Conservation (phyloP, 2,113 vertebrate genomes). For the Alaudala cheleensis region DNA sequence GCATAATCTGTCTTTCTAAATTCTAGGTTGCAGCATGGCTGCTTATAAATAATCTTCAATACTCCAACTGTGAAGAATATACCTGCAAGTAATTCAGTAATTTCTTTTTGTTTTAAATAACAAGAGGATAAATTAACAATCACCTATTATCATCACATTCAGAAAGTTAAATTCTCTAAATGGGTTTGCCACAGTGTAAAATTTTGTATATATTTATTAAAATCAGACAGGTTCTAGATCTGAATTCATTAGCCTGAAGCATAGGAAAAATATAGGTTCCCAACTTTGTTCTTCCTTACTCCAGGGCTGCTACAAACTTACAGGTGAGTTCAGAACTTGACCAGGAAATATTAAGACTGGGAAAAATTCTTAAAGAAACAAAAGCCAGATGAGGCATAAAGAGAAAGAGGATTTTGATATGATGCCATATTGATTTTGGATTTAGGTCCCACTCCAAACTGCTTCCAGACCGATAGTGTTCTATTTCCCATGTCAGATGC, state of each 20-base stretch:
- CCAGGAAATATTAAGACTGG: background rate
- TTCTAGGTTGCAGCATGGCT: background rate
- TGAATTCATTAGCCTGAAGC: background rate
- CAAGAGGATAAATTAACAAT: background rate
- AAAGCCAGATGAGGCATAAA: background rate
- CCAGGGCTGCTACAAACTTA: background rate
- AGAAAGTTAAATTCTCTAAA: background rate
- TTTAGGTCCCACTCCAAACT: background rate
- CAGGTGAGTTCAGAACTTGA: background rate
- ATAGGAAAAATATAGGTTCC: rapidly evolving
- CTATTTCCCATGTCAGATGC: background rate
- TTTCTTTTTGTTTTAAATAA: background rate
- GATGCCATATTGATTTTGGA: background rate
- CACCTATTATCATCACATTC: background rate
- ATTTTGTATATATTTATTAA: background rate
- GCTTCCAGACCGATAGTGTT: background rate
- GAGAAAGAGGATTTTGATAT: background rate
- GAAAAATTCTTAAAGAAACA: background rate
- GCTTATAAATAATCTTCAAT: background rate
- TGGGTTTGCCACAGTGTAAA: background rate
- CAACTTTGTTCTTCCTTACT: background rate
- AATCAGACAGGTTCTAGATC: background rate
- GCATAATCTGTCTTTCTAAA: background rate
- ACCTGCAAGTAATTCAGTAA: background rate
- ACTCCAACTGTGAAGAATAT: background rate